These are phyloP conservation scores for Nycticebus coucang DNA, from an alignment of 2,113 vertebrate species.

Conservation along the genomic window DNA sequence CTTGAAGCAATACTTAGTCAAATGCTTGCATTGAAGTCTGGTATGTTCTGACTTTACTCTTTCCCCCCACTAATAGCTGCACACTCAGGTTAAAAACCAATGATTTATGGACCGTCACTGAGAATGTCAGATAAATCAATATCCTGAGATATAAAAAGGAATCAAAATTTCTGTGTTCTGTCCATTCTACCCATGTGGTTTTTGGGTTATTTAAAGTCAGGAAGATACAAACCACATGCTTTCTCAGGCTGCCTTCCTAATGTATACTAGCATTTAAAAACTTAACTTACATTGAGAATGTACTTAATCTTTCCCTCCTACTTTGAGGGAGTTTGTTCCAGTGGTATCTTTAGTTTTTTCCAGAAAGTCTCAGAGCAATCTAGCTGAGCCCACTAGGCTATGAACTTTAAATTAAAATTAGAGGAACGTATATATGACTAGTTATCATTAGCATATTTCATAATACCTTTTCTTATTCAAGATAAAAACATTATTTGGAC, in stretches of 20 bases:
- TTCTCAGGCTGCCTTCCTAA: not conserved
- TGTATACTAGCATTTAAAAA: not conserved
- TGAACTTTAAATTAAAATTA: conserved; percentile 15
- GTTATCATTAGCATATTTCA: not conserved
- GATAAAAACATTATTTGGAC: not conserved
- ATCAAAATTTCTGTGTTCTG: not conserved
- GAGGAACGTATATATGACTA: not conserved
- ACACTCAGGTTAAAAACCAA: not conserved
- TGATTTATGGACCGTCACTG: not conserved
- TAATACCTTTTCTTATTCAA: not conserved
- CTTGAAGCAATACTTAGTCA: not conserved
- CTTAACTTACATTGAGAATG: not conserved
- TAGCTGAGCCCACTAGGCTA: not conserved
- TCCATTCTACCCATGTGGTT: not conserved
- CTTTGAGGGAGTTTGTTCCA: not conserved
- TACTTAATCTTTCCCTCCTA: not conserved
- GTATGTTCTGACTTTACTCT: not conserved
- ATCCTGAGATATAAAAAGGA: conserved; percentile 5
- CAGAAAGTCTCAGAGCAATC: conserved; percentile 11
- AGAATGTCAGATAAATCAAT: not conserved
- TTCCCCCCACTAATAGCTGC: not conserved
- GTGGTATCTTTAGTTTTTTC: not conserved
- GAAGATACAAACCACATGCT: not conserved
- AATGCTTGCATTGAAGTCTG: not conserved
- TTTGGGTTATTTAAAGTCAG: not conserved